Percentiles rank a stretch among this genome's conserved stretches.
Evolutionary conservation across 2,888 invertebrate genomes (phyloP).

Genomic region (Perithous albicinctus): DNA sequence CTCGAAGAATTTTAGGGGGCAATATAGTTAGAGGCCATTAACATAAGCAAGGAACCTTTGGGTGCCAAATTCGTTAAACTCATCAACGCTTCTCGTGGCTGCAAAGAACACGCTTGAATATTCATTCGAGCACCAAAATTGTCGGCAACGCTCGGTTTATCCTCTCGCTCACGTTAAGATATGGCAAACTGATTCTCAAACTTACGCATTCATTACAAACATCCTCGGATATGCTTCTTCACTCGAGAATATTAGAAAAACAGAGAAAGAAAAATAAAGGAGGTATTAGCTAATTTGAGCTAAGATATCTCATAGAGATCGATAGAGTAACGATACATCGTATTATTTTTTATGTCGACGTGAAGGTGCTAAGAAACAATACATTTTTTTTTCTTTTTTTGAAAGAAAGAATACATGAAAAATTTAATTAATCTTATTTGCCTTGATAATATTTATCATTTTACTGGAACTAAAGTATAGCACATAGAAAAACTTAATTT

Average conservation of each 20-base stretch:
- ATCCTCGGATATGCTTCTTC: not conserved
- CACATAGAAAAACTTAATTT: too few relatives aligned
- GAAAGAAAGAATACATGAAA: too few relatives aligned
- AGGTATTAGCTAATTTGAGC: not conserved
- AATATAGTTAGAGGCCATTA: slow-evolving; percentile 60
- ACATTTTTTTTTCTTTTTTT: not conserved
- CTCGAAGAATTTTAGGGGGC: slow-evolving; percentile 17
- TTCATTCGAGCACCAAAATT: slow-evolving; percentile 68
- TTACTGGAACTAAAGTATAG: too few relatives aligned
- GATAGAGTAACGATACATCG: not conserved
- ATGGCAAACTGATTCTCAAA: slow-evolving; percentile 4
- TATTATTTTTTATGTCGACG: not conserved
- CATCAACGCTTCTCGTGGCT: slow-evolving; percentile 54
- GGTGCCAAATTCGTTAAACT: slow-evolving; percentile 72
- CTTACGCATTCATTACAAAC: slow-evolving; percentile 22
- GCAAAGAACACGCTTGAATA: slow-evolving; percentile 66
- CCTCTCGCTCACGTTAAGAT: slow-evolving; percentile 38
- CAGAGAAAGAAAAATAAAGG: not conserved
- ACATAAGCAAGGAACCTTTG: slow-evolving; percentile 65
- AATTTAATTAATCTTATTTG: too few relatives aligned
- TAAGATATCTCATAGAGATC: slow-evolving; percentile 18
- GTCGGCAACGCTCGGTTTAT: slow-evolving; percentile 67
- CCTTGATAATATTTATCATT: too few relatives aligned
- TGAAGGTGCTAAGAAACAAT: not conserved
- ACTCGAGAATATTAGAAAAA: not conserved